Evolutionary conservation across 1,140 invertebrate genomes (phyloP).

Genomic region (Ericerus pela): DNA sequence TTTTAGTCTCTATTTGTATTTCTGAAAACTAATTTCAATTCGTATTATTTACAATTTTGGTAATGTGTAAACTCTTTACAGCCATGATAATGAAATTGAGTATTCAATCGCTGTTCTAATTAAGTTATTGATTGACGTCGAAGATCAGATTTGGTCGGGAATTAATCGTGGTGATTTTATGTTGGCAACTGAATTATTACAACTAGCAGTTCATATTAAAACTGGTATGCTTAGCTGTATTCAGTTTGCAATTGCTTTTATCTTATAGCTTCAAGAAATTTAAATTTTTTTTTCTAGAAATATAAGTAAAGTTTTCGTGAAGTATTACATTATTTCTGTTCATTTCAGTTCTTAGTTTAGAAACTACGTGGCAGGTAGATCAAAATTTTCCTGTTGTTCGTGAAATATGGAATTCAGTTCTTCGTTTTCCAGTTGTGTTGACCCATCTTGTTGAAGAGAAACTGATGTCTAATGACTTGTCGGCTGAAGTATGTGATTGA

Average conservation of each 20-base stretch:
- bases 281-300: too few relatives aligned
- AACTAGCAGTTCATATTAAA: conserved; percentile 2
- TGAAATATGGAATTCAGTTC: neutral
- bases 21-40: too few relatives aligned
- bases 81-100: too few relatives aligned
- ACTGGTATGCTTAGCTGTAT: neutral
- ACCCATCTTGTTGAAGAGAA: neutral
- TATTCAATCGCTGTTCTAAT: neutral
- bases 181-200: neutral
- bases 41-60: too few relatives aligned
- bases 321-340: neutral
- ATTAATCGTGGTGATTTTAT: neutral
- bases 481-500: neutral
- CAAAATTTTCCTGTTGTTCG: neutral
- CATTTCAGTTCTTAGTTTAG: neutral
- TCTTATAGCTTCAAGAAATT: too few relatives aligned
- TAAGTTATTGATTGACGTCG: neutral
- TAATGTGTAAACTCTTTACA: too few relatives aligned
- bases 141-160: neutral
- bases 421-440: neutral
- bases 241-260: too few relatives aligned
- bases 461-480: neutral
- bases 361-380: neutral
- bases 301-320: too few relatives aligned
- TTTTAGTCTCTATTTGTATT: too few relatives aligned